Base-by-base conservation (phyloP, 2,113 vertebrate species). In the Chaetodon trifascialis region DNA sequence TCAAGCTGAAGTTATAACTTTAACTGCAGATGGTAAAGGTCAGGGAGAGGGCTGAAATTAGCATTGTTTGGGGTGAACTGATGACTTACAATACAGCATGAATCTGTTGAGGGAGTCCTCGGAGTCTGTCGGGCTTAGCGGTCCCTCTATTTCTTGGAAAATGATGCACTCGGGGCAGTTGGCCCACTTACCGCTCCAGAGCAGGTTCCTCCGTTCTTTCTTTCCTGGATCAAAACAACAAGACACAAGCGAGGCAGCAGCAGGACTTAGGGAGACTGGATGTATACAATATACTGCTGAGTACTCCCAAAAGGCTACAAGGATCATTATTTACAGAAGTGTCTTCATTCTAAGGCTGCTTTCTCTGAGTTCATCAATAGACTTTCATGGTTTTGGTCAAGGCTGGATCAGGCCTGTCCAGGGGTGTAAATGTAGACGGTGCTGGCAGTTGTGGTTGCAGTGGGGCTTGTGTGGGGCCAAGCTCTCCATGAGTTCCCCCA, bases 31-130 rank as follows among this genome's bases (percentile, higher is more conserved):
- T 14, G 49, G 8, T 52, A 25, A 47, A 38, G 44, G 42, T 71
- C 11, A 5, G 0, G 19, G 7, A 7, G n/a, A 40, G 15, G 12
- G n/a, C 52, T 65, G 11, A 44, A 9, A 42, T 51, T 5, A n/a
- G 10, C 1, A 3, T n/a, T 17, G 7, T 63, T 54, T 62, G 1
- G 8, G 30, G 16, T 25, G 1, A 74, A 34, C 2, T 5, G 7
- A 15, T 9, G 9, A 11, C 90, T 85, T 51, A 94, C 93, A 23
- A 17, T 92, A 93, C 12, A 93, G 79, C 87, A 94, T 76, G 55
- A 54, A 21, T 89, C 93, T 88, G 82, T 62, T 58, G 23, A 93
- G 75, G 11, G 84, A 75, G 52, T 88, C 86, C 14, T 70, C 63
- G 0, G 79, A 15, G 67, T 58, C 89, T 6, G 52, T 60, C 12